Conservation (phyloP, 2,797 vertebrate species). For the Euthynnus affinis region DNA sequence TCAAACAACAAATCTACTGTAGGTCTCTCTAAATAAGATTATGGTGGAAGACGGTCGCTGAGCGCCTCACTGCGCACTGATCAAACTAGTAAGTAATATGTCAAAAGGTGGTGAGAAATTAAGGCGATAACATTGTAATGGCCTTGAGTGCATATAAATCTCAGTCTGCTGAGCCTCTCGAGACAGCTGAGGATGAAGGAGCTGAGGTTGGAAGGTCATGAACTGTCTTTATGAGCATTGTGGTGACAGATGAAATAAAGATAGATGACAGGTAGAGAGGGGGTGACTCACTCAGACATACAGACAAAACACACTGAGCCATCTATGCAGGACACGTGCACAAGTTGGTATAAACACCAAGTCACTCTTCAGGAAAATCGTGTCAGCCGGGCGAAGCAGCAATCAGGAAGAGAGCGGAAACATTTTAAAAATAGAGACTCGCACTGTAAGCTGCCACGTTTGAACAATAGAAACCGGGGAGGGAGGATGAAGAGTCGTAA, state of each 20-base stretch:
- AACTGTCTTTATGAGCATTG: conserved; percentile 62
- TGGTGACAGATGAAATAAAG: conserved; percentile 63
- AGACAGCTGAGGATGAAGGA: conserved; percentile 56
- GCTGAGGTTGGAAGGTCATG: conserved; percentile 51
- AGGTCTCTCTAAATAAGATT: conserved; percentile 11
- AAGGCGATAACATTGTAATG: conserved; percentile 49
- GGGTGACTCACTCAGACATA: conserved; percentile 45
- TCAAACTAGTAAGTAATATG: conserved; percentile 44
- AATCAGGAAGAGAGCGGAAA: conserved; percentile 18
- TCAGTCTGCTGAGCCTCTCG: background rate
- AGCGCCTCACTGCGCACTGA: conserved; percentile 11
- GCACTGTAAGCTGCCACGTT: conserved; percentile 35
- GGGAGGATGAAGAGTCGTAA: conserved; percentile 39
- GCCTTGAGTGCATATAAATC: conserved; percentile 62
- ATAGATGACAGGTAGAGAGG: conserved; percentile 48
- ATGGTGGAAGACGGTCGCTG: background rate
- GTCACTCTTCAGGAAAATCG: background rate
- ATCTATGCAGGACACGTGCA: background rate
- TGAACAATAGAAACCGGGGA: conserved; percentile 42
- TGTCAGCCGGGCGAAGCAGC: background rate
- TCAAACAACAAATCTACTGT: conserved; percentile 17
- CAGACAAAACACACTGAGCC: conserved; percentile 6
- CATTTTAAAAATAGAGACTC: background rate
- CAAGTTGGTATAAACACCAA: conserved; percentile 6
- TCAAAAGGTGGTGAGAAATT: conserved; percentile 64